Evolutionary conservation across 2,113 vertebrate species (phyloP), one percentile per base, ranked within the genome.

Genomic region (Saccopteryx bilineata): DNA sequence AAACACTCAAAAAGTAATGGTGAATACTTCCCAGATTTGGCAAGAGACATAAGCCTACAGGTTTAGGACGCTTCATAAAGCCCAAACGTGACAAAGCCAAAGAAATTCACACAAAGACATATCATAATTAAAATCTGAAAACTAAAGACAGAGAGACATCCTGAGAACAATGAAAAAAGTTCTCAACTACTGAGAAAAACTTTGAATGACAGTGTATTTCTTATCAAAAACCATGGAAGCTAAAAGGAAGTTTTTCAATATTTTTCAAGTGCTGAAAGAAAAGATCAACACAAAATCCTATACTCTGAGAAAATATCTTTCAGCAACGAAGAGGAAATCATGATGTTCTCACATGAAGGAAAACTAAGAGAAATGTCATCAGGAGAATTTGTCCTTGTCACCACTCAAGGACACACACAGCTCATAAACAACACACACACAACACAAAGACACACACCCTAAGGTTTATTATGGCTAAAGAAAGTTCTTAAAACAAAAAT

Each of bases 51-150:
- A 39, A 39, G 39, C 39, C 39, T 75, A 74, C 21, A 85, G 61
- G 65, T 63, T 95, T 11, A 83, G 33, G 19, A 83, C 83, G 52
- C 0, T 48, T 6, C 82, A 46, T 66, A 5, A 5, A 96, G 79
- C 26, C 33, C 19, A 66, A 87, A 58, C 3, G 92, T 54, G 31
- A 89, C 72, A 96, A 74, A 92, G 15, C 1, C 48, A 82, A 95
- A 95, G 17, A 71, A 80, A 76, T 58, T 8, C 56, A 96, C 50
- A 96, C 15, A 56, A 86, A 89, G 7, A 86, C 65, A 13, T 61
- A 90, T 31, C 39, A 78, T 18, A 71, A 71, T 31, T n/a, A 90
- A 85, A 61, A 1, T 33, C 10, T 48, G 50, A 88, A 89, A 48
- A 81, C 31, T 18, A 66, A 69, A 66, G 5, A 68, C 58, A 54